Evolutionary conservation across 2,797 vertebrate species (phyloP), one percentile per base, ranked within the genome.

Genomic region (Denticeps clupeoides): DNA sequence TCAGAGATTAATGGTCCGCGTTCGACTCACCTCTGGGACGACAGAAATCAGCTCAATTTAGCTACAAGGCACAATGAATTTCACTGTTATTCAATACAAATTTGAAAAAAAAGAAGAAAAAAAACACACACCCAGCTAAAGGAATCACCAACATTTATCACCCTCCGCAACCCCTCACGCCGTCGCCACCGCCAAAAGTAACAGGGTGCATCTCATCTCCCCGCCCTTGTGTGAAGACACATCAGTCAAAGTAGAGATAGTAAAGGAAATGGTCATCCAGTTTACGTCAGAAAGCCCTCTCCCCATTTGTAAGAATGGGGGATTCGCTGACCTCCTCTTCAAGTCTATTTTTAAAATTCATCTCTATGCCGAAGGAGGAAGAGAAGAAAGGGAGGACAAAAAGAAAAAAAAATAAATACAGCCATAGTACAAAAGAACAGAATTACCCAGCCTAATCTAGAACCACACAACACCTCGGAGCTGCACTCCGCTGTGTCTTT

Each of bases 21-120:
- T 87, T 53, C 53, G 56, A 60, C 82, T 79, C 75, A 79, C 82
- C 83, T 81, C 75, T 67, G 74, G 81, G 68, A 70, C 64, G 32
- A 59, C 67, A 55, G 55, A 60, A 60, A 85, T 78, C 81, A 60
- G 58, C 59, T 74, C 53, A 49, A 58, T 29, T 33, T 4, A 42
- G 51, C 76, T 89, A 93, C 90, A 99, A 97, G 93, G 95, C 95
- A 99, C 95, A 88, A 97, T 93, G 89, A 96, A 89, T 91, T 90
- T 84, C 76, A 88, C 89, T 86, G 85, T 79, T 85, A 90, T 78
- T 87, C 87, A 87, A 90, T 88, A 88, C 85, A 89, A 89, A 88
- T 86, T 87, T 87, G 84, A 88, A 88, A 76, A 80, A 68, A 74
- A 67, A 78, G 75, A 73, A 13, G 3, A 7, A 16, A 2, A 6